Evolutionary conservation across 2,888 invertebrate genomes (phyloP), one percentile per base, ranked within the genome.

Genomic region (Aplocera efformata): DNA sequence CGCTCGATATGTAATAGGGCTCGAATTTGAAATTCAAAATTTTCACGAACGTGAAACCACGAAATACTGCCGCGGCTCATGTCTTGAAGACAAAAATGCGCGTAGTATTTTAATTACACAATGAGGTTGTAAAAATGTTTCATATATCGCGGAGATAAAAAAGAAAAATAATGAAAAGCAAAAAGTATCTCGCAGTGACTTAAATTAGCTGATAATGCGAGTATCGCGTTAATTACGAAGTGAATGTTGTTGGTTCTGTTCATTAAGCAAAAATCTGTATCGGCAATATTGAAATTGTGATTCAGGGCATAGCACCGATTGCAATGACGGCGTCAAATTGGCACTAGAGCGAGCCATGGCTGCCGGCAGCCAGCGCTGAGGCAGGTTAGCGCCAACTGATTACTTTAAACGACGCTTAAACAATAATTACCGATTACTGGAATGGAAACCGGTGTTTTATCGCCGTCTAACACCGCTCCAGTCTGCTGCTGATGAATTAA

Each of bases 371-470:
- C 53, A 44, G 45, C 38, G 55, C n/a, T n/a, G n/a, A n/a, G n/a
- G 53, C 56, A 56, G 52, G 60, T 58, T 58, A 65, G 60, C 60
- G 64, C 69, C 56, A 55, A 59, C 62, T 67, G 75, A 82, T 84
- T 84, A 82, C 72, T 73, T 79, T 78, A 79, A 81, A 76, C 72
- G 76, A 67, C 73, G 72, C 73, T 78, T 76, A 69, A 79, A 81
- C 81, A 81, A 81, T 82, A 84, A 84, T 83, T 82, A 78, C 67
- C 70, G 76, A 76, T 77, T 71, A 74, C 71, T 62, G 58, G 64
- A 69, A 74, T 62, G 58, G 64, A 70, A 74, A 73, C 71, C 60
- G 68, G 67, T 64, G 62, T 63, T 52, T 66, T 69, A 70, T 70
- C 67, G 59, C 39, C 53, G 51, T 63, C 50, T 60, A 60, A 69